A percentile compares a stretch with the other conserved stretches of the same genome.
phyloP scores from a whole-genome alignment of 2,113 vertebrate species.

The Cyprinodon tularosa region DNA sequence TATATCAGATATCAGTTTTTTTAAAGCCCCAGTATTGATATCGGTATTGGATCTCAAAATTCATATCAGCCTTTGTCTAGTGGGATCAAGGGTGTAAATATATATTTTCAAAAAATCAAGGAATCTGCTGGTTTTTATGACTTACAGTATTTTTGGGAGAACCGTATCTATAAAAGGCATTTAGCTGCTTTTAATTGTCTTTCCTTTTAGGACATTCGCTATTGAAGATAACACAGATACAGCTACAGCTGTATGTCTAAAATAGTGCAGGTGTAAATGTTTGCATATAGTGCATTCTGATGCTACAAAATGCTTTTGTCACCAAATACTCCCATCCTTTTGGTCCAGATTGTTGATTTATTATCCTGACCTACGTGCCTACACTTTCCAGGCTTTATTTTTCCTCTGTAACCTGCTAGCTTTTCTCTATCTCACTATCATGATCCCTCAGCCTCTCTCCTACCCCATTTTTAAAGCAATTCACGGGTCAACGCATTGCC shows the following conservation, averaged over 20 bases:
- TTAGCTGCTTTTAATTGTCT: background rate
- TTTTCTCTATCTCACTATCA: slow-evolving; percentile 33
- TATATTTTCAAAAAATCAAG: too few species aligned
- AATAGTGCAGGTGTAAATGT: background rate
- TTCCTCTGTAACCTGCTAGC: slow-evolving; percentile 39
- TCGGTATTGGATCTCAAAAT: too few species aligned
- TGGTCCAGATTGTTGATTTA: slow-evolving; percentile 18
- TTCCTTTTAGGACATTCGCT: background rate
- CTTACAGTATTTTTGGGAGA: background rate
- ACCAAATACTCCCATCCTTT: slow-evolving; percentile 13
- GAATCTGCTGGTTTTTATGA: background rate
- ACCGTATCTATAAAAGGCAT: background rate
- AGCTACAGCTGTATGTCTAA: background rate
- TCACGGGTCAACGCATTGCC: slow-evolving; percentile 59
- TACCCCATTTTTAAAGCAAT: slow-evolving; percentile 59
- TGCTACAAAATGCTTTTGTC: slow-evolving; percentile 1
- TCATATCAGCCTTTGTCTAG: too few species aligned
- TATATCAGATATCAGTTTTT: too few species aligned
- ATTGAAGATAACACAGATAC: background rate
- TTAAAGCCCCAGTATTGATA: too few species aligned
- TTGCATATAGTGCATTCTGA: background rate
- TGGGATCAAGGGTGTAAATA: too few species aligned
- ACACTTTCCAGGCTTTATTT: slow-evolving; percentile 23
- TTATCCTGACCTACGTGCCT: slow-evolving; percentile 32
- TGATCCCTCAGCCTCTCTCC: slow-evolving; percentile 41